Conservation (phyloP, 2,888 invertebrate species). For the Eupelmus urozonus region DNA sequence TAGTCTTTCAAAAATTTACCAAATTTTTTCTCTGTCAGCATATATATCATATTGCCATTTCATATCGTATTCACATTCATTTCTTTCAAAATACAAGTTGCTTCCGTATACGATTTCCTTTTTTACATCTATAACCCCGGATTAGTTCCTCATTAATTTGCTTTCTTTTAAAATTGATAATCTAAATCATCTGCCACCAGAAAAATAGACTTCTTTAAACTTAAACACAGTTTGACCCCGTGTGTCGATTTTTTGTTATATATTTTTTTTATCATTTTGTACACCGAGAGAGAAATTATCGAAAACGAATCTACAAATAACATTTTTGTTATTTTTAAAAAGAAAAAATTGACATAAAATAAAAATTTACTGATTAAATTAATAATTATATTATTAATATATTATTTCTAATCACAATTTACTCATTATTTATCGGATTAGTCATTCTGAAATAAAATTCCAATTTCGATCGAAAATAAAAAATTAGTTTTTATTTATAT, state of each 20-base stretch:
- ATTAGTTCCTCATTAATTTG: not conserved
- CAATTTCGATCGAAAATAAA: not conserved
- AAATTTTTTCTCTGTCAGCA: constrained; percentile 19
- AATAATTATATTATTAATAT: not conserved
- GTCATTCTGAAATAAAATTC: no score
- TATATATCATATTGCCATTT: not conserved
- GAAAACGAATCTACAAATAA: no score
- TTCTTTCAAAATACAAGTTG: constrained; percentile 57
- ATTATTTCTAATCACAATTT: not conserved
- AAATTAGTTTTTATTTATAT: no score
- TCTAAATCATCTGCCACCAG: constrained; percentile 61
- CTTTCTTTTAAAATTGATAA: constrained; percentile 64
- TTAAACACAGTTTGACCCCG: constrained; percentile 70
- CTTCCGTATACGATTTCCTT: constrained; percentile 27
- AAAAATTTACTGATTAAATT: no score
- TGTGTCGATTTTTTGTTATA: constrained; percentile 20
- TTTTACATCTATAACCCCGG: constrained; percentile 35
- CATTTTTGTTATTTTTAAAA: no score
- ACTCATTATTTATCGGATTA: no score
- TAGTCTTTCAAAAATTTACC: constrained; percentile 2
- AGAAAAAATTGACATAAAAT: not conserved
- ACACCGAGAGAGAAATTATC: constrained; percentile 22
- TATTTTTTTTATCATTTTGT: not conserved
- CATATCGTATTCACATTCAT: constrained; percentile 54
- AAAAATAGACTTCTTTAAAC: constrained; percentile 77